Percentiles rank a stretch among this genome's conserved stretches.
Evolutionary conservation across 2,113 vertebrate species (phyloP).

Genomic region (Narcine bancroftii): DNA sequence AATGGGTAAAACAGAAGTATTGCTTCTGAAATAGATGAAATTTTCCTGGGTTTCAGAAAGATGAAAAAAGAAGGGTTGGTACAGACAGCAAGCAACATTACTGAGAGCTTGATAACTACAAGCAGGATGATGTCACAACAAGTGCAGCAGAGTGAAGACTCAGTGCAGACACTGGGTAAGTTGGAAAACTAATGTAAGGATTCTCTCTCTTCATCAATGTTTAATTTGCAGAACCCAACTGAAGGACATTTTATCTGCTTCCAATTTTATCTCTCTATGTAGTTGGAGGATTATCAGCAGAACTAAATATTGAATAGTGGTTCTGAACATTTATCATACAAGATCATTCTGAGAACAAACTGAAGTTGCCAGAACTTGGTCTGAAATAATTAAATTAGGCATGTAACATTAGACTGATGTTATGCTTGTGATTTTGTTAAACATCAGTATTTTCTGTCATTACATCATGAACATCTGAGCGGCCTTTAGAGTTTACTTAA

Average conservation of each 20-base stretch:
- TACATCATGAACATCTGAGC: too few relatives aligned
- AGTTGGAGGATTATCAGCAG: too few relatives aligned
- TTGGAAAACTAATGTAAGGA: not conserved
- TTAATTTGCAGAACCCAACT: not conserved
- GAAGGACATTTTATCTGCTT: not conserved
- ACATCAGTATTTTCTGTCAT: too few relatives aligned
- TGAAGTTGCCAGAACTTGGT: too few relatives aligned
- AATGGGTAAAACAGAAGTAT: not conserved
- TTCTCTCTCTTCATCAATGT: not conserved
- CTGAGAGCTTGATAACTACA: conserved; percentile 88
- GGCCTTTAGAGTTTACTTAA: too few relatives aligned
- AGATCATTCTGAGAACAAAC: too few relatives aligned
- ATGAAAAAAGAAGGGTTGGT: conserved; percentile 78
- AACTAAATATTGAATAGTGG: too few relatives aligned
- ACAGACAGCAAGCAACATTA: conserved; percentile 78
- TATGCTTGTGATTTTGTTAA: too few relatives aligned
- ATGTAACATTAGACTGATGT: too few relatives aligned
- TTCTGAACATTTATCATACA: too few relatives aligned
- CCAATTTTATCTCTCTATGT: too few relatives aligned
- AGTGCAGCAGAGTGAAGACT: conserved; percentile 85
- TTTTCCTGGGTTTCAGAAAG: conserved; percentile 55
- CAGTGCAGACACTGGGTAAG: conserved; percentile 74
- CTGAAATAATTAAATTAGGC: too few relatives aligned
- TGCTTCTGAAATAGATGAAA: not conserved
- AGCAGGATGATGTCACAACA: conserved; percentile 96